These are phyloP conservation scores for Marcusenius ussheri DNA, from an alignment of 2,113 vertebrate genomes.

Conservation along the genomic window DNA sequence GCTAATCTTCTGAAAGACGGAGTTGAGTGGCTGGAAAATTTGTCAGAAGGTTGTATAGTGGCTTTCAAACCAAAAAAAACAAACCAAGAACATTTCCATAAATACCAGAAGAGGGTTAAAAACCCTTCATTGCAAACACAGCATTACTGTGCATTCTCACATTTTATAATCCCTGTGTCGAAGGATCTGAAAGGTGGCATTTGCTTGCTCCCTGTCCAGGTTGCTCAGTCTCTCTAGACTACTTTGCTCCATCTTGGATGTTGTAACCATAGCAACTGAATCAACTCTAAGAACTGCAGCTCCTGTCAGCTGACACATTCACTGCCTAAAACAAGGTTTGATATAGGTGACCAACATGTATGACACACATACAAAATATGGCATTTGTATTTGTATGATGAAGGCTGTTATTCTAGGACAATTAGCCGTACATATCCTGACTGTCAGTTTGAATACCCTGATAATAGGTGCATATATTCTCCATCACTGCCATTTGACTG, in stretches of 20 bases:
- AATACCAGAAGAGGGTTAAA: not conserved
- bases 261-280: not conserved
- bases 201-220: not conserved
- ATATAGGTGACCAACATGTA: not conserved
- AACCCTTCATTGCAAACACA: not conserved
- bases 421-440: not conserved
- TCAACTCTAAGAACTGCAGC: not conserved
- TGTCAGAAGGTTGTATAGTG: not conserved
- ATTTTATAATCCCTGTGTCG: not conserved
- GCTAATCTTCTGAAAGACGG: not conserved
- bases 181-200: not conserved
- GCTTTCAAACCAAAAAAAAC: not conserved
- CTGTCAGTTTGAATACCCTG: not conserved
- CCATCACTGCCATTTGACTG: not conserved
- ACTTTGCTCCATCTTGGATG: not conserved
- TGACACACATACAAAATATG: not conserved
- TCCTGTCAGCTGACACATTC: not conserved
- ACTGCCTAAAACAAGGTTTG: not conserved
- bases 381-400: not conserved
- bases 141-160: not conserved
- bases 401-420: not conserved
- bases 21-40: not conserved
- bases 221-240: not conserved
- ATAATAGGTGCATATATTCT: not conserved
- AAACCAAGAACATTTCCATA: not conserved